Conservation (phyloP, 2,797 vertebrate genomes). For the Notamacropus eugenii region DNA sequence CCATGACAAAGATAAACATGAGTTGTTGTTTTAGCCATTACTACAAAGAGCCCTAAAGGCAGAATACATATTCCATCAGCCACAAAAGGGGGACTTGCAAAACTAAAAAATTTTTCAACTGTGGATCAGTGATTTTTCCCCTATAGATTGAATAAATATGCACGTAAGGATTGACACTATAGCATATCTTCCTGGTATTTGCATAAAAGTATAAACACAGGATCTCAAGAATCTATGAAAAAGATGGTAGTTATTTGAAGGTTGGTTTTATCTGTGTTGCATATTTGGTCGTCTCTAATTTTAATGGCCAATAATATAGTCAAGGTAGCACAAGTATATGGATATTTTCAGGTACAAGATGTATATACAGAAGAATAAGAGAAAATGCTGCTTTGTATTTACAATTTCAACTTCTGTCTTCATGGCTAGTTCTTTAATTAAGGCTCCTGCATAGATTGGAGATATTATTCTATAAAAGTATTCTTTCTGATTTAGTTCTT, state of each 20-base stretch:
- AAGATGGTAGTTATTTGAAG: not conserved
- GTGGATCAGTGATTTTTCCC: not conserved
- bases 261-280: not conserved
- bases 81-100: slow-evolving; percentile 15
- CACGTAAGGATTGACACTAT: not conserved
- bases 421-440: not conserved
- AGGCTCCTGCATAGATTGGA: not conserved
- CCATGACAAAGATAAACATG: slow-evolving; percentile 53
- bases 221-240: not conserved
- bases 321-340: not conserved
- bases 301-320: not conserved
- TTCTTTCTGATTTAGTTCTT: not conserved
- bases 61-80: slow-evolving; percentile 5
- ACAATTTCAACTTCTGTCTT: fast-evolving
- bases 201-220: not conserved
- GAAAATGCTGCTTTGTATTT: fast-evolving
- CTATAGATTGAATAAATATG: not conserved
- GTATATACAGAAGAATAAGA: not conserved
- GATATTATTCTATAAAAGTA: not conserved
- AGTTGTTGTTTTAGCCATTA: slow-evolving; percentile 38
- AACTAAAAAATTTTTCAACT: not conserved
- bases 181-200: not conserved
- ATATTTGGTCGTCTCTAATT: not conserved
- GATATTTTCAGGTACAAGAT: not conserved
- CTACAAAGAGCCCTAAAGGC: slow-evolving; percentile 23